Percentiles rank a stretch among this genome's conserved stretches.
phyloP scores from a whole-genome alignment of 2,888 invertebrate genomes.

The Andricus quercusramuli region DNA sequence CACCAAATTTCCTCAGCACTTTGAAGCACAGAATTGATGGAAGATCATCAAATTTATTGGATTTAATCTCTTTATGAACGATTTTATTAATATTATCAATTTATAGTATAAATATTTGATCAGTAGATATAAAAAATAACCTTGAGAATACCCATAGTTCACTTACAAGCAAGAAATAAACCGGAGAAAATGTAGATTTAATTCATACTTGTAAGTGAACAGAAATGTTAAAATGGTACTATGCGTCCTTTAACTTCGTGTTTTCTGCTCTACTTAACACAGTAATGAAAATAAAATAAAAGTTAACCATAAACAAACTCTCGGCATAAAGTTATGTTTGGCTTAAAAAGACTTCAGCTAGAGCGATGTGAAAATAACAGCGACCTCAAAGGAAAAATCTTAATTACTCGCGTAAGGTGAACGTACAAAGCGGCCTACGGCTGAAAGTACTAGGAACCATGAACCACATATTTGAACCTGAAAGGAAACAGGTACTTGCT shows the following conservation, averaged over 20 bases:
- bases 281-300: not conserved
- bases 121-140: too few species aligned
- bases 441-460: not conserved
- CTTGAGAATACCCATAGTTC: too few species aligned
- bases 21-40: not conserved
- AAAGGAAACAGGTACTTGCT: not conserved
- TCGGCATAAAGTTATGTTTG: not conserved
- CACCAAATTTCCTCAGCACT: not conserved
- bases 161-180: not conserved
- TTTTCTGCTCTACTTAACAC: conserved; percentile 15
- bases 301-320: conserved; percentile 1
- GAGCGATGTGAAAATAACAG: conserved; percentile 23
- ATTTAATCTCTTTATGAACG: too few species aligned
- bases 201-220: not conserved
- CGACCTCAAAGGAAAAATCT: conserved; percentile 24
- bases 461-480: not conserved
- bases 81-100: too few species aligned
- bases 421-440: conserved; percentile 9
- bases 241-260: not conserved
- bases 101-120: too few species aligned
- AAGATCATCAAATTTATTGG: not conserved
- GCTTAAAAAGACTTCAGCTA: not conserved
- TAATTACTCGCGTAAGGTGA: conserved; percentile 28
- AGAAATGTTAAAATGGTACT: not conserved
- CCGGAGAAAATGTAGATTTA: not conserved